Evolutionary conservation across 1,140 invertebrate genomes (phyloP).

Genomic region (Battus philenor): DNA sequence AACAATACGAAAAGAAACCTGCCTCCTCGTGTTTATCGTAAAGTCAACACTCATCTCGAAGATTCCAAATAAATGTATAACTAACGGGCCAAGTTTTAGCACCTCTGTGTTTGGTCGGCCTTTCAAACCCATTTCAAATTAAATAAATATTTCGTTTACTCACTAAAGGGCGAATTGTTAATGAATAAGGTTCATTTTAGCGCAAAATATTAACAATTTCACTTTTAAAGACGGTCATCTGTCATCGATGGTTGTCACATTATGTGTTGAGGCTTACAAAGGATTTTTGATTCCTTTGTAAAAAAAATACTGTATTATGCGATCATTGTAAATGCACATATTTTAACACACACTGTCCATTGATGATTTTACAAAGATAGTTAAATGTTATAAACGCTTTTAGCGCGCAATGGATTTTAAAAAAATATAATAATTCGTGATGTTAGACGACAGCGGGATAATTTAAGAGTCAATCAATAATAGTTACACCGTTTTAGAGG

Average conservation of each 20-base stretch:
- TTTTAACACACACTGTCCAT: too few relatives aligned
- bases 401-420: too few relatives aligned
- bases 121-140: constrained; percentile 38
- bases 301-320: too few relatives aligned
- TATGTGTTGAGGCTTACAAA: constrained; percentile 43
- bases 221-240: constrained; percentile 40
- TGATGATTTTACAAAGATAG: too few relatives aligned
- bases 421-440: too few relatives aligned
- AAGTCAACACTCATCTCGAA: constrained; percentile 29
- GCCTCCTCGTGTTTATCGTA: constrained; percentile 35
- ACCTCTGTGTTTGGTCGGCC: constrained; percentile 53
- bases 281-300: constrained; percentile 42
- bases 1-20: neutral
- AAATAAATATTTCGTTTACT: constrained; percentile 23
- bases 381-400: too few relatives aligned
- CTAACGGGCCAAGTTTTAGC: constrained; percentile 58
- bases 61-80: constrained; percentile 29
- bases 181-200: constrained; percentile 22
- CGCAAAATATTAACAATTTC: constrained; percentile 5
- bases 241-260: constrained; percentile 67
- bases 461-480: constrained; percentile 29
- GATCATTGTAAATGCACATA: too few relatives aligned
- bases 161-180: constrained; percentile 6
- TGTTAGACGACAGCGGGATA: too few relatives aligned
- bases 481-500: constrained; percentile 17